Evolutionary conservation across 2,113 vertebrate genomes (phyloP).

Genomic region (Crotalus horridus): DNA sequence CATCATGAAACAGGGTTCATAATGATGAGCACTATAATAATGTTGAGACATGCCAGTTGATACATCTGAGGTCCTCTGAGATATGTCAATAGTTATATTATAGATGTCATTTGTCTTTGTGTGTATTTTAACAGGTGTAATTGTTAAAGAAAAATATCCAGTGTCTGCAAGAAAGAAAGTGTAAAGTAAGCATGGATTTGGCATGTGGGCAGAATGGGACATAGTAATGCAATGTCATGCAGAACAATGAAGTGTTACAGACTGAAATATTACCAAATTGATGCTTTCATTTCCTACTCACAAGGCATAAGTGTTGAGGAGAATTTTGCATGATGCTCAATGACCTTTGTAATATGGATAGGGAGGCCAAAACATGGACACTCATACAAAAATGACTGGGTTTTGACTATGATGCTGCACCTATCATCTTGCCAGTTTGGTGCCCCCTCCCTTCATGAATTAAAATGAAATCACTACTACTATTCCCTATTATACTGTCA

Average conservation of each 20-base stretch:
- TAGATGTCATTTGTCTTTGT: background rate
- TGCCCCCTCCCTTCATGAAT: background rate
- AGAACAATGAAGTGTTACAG: background rate
- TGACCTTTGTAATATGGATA: background rate
- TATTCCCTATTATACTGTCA: background rate
- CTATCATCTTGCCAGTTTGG: background rate
- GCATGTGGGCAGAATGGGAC: background rate
- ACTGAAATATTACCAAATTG: background rate
- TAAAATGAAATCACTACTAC: background rate
- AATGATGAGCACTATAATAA: background rate
- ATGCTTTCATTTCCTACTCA: background rate
- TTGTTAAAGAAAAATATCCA: background rate
- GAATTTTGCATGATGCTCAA: background rate
- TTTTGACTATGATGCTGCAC: background rate
- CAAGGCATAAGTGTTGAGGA: background rate
- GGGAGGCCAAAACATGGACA: background rate
- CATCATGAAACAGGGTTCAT: background rate
- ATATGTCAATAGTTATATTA: background rate
- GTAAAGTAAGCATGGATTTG: background rate
- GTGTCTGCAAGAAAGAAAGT: background rate
- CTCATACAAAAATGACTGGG: background rate
- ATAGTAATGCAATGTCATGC: background rate
- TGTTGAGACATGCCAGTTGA: background rate
- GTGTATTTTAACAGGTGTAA: background rate
- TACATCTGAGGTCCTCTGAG: background rate